These are phyloP conservation scores for Entomobrya multifasciata DNA, from an alignment of 2,888 invertebrate genomes.

Conservation along the genomic window DNA sequence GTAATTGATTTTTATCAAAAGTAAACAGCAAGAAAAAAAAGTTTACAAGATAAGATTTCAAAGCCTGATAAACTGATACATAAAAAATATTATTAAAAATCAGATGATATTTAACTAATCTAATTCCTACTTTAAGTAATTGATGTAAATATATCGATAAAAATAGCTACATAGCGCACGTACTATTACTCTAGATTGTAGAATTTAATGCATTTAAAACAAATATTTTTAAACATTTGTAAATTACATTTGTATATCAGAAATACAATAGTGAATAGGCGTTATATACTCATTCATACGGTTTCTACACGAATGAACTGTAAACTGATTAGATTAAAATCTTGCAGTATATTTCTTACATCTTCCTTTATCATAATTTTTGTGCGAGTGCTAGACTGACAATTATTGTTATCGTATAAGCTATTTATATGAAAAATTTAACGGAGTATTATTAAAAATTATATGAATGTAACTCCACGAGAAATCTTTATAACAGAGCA, in stretches of 20 bases:
- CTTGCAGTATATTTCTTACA: background rate
- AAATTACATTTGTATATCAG: background rate
- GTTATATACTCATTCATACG: constrained; percentile 44
- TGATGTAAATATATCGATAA: background rate
- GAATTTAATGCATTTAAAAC: background rate
- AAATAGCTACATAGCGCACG: background rate
- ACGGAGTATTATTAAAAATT: constrained; percentile 56
- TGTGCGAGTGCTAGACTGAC: constrained; percentile 68
- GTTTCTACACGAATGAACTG: background rate
- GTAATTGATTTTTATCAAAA: background rate
- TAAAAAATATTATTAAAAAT: background rate
- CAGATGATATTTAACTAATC: constrained; percentile 53
- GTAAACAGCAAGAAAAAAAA: background rate
- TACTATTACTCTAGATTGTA: background rate
- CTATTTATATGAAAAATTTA: constrained; percentile 6
- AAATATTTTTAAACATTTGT: constrained; percentile 23
- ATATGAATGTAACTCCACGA: background rate
- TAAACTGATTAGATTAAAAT: background rate
- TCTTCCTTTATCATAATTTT: constrained; percentile 24
- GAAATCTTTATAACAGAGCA: background rate
- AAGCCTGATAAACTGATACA: constrained; percentile 35
- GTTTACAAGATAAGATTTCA: constrained; percentile 13
- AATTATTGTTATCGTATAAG: constrained; percentile 34
- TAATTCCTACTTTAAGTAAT: constrained; percentile 31
- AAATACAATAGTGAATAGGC: constrained; percentile 5